Evolutionary conservation across 1,140 invertebrate species (phyloP).

Genomic region (Lepeophtheirus salmonis): DNA sequence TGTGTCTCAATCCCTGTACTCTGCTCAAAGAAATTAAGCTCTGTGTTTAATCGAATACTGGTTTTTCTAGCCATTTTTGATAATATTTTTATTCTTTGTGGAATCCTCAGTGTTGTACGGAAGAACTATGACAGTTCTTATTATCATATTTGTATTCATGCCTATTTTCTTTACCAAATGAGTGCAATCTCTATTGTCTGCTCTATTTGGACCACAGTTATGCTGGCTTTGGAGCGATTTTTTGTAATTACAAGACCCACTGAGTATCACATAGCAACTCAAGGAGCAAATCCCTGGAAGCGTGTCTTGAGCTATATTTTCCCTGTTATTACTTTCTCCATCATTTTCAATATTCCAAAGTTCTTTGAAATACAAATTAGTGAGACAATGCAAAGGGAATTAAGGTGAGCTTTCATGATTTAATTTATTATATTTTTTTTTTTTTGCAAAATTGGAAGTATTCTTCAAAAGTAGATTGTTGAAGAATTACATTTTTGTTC

Average conservation of each 20-base stretch:
- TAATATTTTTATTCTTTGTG: conserved; percentile 10
- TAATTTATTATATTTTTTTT: too few species aligned
- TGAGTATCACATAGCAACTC: conserved; percentile 10
- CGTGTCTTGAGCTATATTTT: conserved; percentile 1
- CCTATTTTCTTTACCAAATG: conserved; percentile 9
- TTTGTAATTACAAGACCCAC: conserved; percentile 7
- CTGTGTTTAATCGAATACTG: conserved; percentile 7
- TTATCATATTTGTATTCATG: background rate
- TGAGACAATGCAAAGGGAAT: background rate
- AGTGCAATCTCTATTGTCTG: conserved; percentile 5
- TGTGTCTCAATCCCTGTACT: background rate
- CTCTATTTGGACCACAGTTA: conserved; percentile 7
- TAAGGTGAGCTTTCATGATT: background rate
- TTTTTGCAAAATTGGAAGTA: too few species aligned
- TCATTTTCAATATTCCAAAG: conserved; percentile 8
- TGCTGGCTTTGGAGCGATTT: conserved; percentile 11
- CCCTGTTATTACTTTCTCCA: conserved; percentile 6
- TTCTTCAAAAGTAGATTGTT: too few species aligned
- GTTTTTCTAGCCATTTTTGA: conserved; percentile 9
- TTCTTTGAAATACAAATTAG: conserved; percentile 6
- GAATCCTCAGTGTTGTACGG: background rate
- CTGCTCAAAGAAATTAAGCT: conserved; percentile 10
- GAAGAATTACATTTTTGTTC: too few species aligned
- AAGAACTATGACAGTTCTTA: background rate
- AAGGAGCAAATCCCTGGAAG: conserved; percentile 12